phyloP scores from a whole-genome alignment of 1,140 invertebrate genomes.

The Grapholita molesta region DNA sequence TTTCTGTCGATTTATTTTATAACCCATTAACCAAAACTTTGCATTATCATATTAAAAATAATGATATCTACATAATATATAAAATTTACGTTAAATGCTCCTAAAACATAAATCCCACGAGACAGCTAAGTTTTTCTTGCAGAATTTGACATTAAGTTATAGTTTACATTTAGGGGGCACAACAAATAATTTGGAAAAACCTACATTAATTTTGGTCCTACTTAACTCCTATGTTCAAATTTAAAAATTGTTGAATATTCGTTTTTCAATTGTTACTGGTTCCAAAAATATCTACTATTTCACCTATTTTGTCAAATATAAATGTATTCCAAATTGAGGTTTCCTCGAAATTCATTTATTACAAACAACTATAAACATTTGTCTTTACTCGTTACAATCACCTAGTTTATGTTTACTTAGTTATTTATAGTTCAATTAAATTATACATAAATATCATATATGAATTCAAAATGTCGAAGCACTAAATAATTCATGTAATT shows the following conservation, averaged over 20 bases:
- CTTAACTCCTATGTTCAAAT: conserved; percentile 22
- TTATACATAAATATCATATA: conserved; percentile 27
- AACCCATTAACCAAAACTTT: conserved; percentile 69
- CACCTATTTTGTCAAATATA: conserved; percentile 10
- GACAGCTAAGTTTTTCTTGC: conserved; percentile 48
- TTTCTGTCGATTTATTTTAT: conserved; percentile 62
- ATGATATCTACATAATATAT: conserved; percentile 71
- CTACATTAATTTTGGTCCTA: conserved; percentile 68
- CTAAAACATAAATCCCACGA: conserved; percentile 71
- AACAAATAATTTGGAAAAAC: conserved; percentile 70
- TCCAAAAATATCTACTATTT: conserved; percentile 29
- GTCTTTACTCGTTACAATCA: neutral
- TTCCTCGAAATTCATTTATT: conserved; percentile 18
- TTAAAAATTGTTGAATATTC: neutral
- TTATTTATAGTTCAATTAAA: conserved; percentile 16
- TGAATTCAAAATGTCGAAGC: conserved; percentile 35
- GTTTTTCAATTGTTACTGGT: neutral
- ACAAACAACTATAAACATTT: conserved; percentile 14
- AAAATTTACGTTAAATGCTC: conserved; percentile 72
- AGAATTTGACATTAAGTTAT: conserved; percentile 48
- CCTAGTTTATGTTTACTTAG: neutral
- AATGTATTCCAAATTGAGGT: conserved; percentile 28
- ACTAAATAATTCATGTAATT: conserved; percentile 33
- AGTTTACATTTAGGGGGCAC: conserved; percentile 59
- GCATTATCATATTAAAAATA: conserved; percentile 75